Evolutionary conservation across 30 jellyfish, hydroid and myxozoan genomes (phyloP), one percentile per base, ranked within the genome.

Genomic region (Chrysaora quinquecirrha): DNA sequence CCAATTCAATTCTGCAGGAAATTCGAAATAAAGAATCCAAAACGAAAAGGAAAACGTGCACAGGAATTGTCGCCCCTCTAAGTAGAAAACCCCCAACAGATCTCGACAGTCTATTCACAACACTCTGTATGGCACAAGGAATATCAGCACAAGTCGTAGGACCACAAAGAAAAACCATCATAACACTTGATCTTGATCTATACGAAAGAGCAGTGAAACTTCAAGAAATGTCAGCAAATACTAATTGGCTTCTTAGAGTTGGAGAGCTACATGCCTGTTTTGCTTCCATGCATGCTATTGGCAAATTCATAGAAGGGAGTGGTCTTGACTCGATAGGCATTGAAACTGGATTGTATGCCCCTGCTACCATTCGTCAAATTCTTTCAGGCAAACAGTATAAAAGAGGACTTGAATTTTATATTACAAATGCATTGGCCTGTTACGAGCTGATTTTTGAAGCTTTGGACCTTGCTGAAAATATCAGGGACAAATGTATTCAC

Each of bases 31-130:
- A 71, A 28, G 69, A 34, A 21, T 71, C 83, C 1, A 34, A 71
- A 71, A 71, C 4, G 54, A 34, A 38, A 71, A 71, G 83, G 66
- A 48, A 71, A 71, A 71, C 83, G 38, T 24, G 66, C 66, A 71
- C 83, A 30, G 83, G 83, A 2, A 71, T 71, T 48, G 69, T 71
- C 22, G 83, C 83, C 10, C 83, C 70, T 71, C 69, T 71, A 71
- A 38, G 66, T 25, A 71, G 83, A 71, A 71, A 20, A 38, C 69
- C 69, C 47, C 83, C 70, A 33, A 43, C 68, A 33, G 83, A 34
- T 71, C 12, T 38, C 27, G 69, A 34, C 66, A 71, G 69, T 71
- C 30, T 33, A 1, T 71, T 1, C 69, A 38, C 66, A 32, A 48
- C 70, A 4, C 69, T 71, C 3, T 71, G 83, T 48, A 38, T 71